phyloP scores from a whole-genome alignment of 2,797 vertebrate species.

The Onychomys arenicola region DNA sequence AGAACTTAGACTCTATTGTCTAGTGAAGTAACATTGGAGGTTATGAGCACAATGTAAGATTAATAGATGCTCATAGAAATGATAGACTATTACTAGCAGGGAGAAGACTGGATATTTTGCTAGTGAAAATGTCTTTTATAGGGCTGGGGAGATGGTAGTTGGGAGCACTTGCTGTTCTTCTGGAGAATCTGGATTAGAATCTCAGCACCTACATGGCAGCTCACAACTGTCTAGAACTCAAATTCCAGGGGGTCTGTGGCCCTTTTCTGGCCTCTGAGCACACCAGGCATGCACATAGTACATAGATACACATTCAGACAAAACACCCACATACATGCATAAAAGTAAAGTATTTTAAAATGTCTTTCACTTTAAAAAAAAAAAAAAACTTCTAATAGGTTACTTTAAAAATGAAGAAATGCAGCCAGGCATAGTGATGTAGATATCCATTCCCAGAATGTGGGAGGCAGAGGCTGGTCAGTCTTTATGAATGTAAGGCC shows the following conservation, averaged over 20 bases:
- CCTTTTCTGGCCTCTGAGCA: neutral
- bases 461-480: neutral
- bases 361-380: neutral
- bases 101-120: constrained; percentile 6
- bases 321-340: neutral
- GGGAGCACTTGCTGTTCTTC: neutral
- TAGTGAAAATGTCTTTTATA: constrained; percentile 8
- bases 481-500: neutral
- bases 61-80: constrained; percentile 12
- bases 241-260: neutral
- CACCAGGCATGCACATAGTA: no score
- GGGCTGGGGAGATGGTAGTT: neutral
- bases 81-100: neutral
- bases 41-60: neutral
- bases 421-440: neutral
- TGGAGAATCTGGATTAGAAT: neutral
- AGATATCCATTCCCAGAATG: neutral
- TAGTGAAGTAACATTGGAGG: neutral
- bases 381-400: neutral
- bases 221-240: neutral
- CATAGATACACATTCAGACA: neutral
- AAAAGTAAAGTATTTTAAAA: neutral
- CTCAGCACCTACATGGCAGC: neutral
- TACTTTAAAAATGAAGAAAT: constrained; percentile 48
- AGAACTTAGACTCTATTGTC: constrained; percentile 33